Evolutionary conservation across 2,113 vertebrate genomes (phyloP).

Genomic region (Athene cunicularia): DNA sequence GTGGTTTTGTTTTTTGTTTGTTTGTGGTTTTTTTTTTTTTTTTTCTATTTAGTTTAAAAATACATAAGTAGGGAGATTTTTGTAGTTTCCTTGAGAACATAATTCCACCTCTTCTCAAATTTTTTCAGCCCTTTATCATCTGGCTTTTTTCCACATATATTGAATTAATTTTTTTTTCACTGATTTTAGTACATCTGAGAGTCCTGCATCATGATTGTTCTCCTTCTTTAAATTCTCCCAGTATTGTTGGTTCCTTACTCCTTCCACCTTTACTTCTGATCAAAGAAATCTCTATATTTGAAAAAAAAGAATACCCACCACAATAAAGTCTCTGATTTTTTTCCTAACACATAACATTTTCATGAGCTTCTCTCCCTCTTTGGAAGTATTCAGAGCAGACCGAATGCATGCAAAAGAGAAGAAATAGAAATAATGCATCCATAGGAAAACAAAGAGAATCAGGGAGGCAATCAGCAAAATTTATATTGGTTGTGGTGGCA

Average conservation of each 20-base stretch:
- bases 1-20: too few relatives aligned
- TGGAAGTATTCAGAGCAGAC: background rate
- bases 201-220: background rate
- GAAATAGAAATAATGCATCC: background rate
- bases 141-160: background rate
- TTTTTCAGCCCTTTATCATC: background rate
- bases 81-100: background rate
- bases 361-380: background rate
- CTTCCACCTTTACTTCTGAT: background rate
- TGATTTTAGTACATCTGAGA: background rate
- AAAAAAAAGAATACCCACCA: accelerated
- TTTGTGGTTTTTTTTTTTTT: background rate
- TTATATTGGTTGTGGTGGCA: background rate
- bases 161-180: background rate
- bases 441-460: background rate
- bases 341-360: background rate
- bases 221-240: background rate
- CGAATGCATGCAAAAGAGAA: background rate
- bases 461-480: background rate
- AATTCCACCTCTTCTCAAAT: background rate
- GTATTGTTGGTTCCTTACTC: background rate
- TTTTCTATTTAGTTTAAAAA: background rate
- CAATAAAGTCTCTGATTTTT: background rate
- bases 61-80: background rate
- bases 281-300: background rate